These are phyloP conservation scores for Phataginus tetradactyla DNA, from an alignment of 2,797 vertebrate species.

Conservation along the genomic window DNA sequence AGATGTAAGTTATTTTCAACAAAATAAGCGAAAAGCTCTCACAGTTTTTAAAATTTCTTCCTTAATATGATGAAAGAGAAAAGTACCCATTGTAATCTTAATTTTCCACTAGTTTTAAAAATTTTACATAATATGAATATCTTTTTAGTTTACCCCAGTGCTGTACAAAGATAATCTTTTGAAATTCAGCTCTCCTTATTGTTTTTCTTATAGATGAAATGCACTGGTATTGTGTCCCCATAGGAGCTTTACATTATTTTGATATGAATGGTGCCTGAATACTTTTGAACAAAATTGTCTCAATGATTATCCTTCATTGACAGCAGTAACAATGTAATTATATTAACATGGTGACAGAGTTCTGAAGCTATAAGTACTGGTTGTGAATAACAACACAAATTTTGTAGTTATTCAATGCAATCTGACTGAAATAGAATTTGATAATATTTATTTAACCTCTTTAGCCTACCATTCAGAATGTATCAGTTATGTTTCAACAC, in stretches of 20 bases:
- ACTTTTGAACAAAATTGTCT: background rate
- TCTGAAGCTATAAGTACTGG: background rate
- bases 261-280: background rate
- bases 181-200: background rate
- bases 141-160: background rate
- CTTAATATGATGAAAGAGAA: background rate
- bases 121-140: background rate
- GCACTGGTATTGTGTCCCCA: background rate
- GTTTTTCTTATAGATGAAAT: background rate
- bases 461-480: constrained; percentile 25
- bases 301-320: background rate
- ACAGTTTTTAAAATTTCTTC: background rate
- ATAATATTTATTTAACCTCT: background rate
- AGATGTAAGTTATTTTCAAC: background rate
- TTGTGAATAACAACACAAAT: background rate
- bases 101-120: background rate
- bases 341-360: background rate
- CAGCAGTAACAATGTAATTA: background rate
- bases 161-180: background rate
- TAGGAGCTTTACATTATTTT: background rate
- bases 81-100: background rate
- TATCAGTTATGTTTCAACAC: background rate
- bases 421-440: constrained; percentile 32
- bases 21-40: background rate
- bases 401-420: background rate